Evolutionary conservation across 2,797 vertebrate species (phyloP), one percentile per base, ranked within the genome.

Genomic region (Danio kyathit): DNA sequence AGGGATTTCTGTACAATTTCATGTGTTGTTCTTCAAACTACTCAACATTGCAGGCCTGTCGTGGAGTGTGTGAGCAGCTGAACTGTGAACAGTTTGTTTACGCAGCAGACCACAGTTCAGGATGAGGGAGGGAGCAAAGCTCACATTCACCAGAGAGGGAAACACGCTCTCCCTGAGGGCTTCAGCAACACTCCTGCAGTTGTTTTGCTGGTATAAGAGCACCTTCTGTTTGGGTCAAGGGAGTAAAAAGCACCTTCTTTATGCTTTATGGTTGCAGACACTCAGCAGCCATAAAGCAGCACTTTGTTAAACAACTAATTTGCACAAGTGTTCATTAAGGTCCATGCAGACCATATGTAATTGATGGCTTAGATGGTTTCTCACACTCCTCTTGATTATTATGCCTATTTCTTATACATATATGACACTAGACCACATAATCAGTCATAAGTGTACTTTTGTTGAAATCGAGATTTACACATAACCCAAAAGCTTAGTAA

Each of bases 191-290:
- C 85, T 82, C 59, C 59, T 48, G 69, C 57, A 77, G 79, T 83
- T 86, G 86, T 87, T 79, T 73, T 71, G 69, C 79, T 80, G 67
- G 57, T 80, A 86, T 76, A 86, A 86, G 83, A 85, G 79, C 74
- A 76, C 83, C 83, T 80, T 85, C 83, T 88, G 85, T 88, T 82
- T 83, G 74, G 64, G 67, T 74, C 70, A 21, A 51, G 74, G 79
- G 48, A 71, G 80, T 67, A 51, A 85, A 86, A 88, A 83, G 63
- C 76, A 21, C 44, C 72, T 61, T 75, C 67, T 87, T 84, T 87
- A 79, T 85, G 79, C 81, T 74, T 83, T 84, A 80, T 83, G 67
- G 66, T 74, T 61, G 43, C n/a, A 38, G 9, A 29, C 46, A n/a
- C 74, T 63, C 52, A 43, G 41, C 44, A 76, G 49, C 60, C 75